Evolutionary conservation across 2,888 invertebrate species (phyloP).

Genomic region (Trissolcus brochymenae): DNA sequence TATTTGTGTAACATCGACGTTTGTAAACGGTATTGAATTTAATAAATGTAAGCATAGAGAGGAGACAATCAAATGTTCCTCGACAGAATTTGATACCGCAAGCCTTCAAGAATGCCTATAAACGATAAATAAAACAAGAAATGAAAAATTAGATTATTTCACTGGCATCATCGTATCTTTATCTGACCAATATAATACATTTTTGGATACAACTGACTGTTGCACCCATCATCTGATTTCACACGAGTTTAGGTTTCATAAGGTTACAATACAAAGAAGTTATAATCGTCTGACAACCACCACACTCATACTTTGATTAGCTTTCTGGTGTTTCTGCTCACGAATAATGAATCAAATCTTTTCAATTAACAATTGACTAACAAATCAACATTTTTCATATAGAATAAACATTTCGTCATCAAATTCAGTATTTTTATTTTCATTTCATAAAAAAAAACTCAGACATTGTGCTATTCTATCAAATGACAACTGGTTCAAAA

Average conservation of each 20-base stretch:
- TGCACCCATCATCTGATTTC: conserved; percentile 52
- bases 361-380: no score
- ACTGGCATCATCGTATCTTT: conserved; percentile 53
- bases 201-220: conserved; percentile 57
- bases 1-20: conserved; percentile 55
- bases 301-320: conserved; percentile 20
- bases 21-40: conserved; percentile 52
- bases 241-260: conserved; percentile 48
- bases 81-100: conserved; percentile 61
- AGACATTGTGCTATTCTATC: neutral
- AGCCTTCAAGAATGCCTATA: conserved; percentile 62
- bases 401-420: no score
- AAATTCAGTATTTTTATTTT: no score
- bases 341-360: no score
- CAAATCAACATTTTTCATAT: no score
- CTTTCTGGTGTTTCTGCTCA: conserved; percentile 21
- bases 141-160: conserved; percentile 50
- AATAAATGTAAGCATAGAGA: conserved; percentile 51
- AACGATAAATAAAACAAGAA: conserved; percentile 52
- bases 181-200: conserved; percentile 44
- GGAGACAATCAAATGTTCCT: conserved; percentile 43
- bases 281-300: conserved; percentile 21
- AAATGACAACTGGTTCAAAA: neutral
- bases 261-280: conserved; percentile 42
- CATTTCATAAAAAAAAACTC: no score